Percentiles rank a stretch among this genome's conserved stretches.
These are phyloP conservation scores for Protaetia brevitarsis DNA, from an alignment of 1,140 invertebrate genomes.

Conservation along the genomic window DNA sequence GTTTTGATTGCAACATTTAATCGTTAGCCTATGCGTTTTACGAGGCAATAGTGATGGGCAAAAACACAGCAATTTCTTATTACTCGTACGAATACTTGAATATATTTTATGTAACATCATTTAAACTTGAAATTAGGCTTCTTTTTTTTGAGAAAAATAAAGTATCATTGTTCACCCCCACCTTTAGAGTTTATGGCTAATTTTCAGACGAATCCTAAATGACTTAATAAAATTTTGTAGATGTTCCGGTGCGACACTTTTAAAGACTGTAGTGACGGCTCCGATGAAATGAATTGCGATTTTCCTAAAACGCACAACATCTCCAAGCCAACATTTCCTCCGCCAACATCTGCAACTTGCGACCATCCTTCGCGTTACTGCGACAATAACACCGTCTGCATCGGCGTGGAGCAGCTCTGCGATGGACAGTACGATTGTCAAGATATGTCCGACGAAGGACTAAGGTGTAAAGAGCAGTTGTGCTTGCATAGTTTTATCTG, in stretches of 20 bases:
- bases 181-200: too few relatives aligned
- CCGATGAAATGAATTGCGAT: slow-evolving; percentile 60
- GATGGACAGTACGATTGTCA: slow-evolving; percentile 65
- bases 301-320: slow-evolving; percentile 54
- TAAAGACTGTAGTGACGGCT: slow-evolving; percentile 67
- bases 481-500: slow-evolving; percentile 59
- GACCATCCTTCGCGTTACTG: slow-evolving; percentile 61
- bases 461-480: slow-evolving; percentile 53
- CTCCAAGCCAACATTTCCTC: slow-evolving; percentile 29
- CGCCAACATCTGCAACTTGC: slow-evolving; percentile 48
- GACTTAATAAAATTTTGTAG: not conserved
- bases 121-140: not conserved
- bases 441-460: slow-evolving; percentile 76
- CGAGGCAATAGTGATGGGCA: too few relatives aligned
- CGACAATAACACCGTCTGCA: slow-evolving; percentile 65
- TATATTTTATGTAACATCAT: not conserved
- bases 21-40: too few relatives aligned
- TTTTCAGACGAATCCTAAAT: not conserved
- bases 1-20: too few relatives aligned
- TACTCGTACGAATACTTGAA: too few relatives aligned
- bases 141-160: not conserved
- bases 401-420: slow-evolving; percentile 64
- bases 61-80: too few relatives aligned
- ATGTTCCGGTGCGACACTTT: slow-evolving; percentile 50
- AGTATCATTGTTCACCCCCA: too few relatives aligned